phyloP scores from a whole-genome alignment of 1,140 invertebrate species.

The Drosophila orosa region DNA sequence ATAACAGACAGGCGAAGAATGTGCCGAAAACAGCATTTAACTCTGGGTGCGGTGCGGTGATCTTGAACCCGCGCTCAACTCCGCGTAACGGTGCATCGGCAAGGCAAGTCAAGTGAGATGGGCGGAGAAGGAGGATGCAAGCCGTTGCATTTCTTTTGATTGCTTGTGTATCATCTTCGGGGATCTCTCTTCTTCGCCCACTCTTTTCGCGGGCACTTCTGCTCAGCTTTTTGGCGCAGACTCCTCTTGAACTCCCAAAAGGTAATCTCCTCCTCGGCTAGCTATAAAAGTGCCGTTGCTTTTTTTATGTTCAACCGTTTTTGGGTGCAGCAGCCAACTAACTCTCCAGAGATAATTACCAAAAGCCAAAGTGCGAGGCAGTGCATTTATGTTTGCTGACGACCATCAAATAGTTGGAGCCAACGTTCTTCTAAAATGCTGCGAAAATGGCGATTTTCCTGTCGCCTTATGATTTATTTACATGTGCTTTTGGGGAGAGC shows the following conservation, averaged over 20 bases:
- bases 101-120: slow-evolving; percentile 28
- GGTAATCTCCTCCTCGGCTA: slow-evolving; percentile 68
- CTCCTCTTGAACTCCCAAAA: slow-evolving; percentile 61
- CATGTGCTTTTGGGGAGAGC: slow-evolving; percentile 33
- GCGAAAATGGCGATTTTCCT: slow-evolving; percentile 41
- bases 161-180: slow-evolving; percentile 81
- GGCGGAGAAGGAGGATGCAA: slow-evolving; percentile 31
- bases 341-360: slow-evolving; percentile 51
- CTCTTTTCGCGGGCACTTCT: slow-evolving; percentile 49
- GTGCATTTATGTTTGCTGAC: slow-evolving; percentile 32
- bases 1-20: slow-evolving; percentile 66
- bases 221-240: slow-evolving; percentile 43
- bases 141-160: slow-evolving; percentile 79
- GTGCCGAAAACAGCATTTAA: slow-evolving; percentile 68
- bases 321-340: slow-evolving; percentile 68
- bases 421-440: slow-evolving; percentile 17
- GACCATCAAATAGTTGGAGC: slow-evolving; percentile 37
- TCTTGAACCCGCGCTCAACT: slow-evolving; percentile 73
- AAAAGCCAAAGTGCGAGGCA: slow-evolving; percentile 58
- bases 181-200: slow-evolving; percentile 62
- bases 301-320: slow-evolving; percentile 80
- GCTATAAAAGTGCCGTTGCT: slow-evolving; percentile 80
- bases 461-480: slow-evolving; percentile 58
- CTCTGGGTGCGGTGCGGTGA: slow-evolving; percentile 76
- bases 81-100: slow-evolving; percentile 69